These are phyloP conservation scores for Ectemnius continuus DNA, from an alignment of 2,888 invertebrate species.

Conservation along the genomic window DNA sequence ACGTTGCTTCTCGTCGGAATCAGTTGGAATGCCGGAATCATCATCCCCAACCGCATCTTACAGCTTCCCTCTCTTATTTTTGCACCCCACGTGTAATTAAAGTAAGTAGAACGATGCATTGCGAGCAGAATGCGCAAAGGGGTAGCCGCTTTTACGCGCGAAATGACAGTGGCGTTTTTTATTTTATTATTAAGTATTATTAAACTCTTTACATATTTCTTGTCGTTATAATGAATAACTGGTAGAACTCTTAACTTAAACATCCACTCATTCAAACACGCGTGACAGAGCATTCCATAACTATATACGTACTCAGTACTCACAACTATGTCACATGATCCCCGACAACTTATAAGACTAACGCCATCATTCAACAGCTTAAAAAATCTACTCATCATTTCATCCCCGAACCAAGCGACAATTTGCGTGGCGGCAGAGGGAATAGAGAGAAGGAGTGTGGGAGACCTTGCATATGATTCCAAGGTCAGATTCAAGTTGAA, in stretches of 20 bases:
- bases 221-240: conserved; percentile 72
- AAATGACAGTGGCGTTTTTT: conserved; percentile 59
- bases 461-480: no score
- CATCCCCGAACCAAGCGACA: conserved; percentile 2
- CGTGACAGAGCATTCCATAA: conserved; percentile 67
- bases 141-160: not conserved
- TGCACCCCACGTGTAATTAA: no score
- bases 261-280: conserved; percentile 71
- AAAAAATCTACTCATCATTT: conserved; percentile 45
- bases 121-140: no score
- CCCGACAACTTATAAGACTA: conserved; percentile 61
- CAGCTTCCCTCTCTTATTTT: no score
- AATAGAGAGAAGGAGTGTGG: no score
- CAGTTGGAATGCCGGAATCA: no score
- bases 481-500: no score
- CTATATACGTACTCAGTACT: conserved; percentile 61
- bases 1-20: no score
- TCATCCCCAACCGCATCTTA: no score
- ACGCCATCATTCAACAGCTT: conserved; percentile 52
- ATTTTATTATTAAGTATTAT: conserved; percentile 74
- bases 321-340: conserved; percentile 66
- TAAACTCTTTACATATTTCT: conserved; percentile 74
- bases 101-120: no score
- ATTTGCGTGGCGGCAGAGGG: no score
- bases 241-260: conserved; percentile 70